A percentile compares a stretch with the other conserved stretches of the same genome.
phyloP scores from a whole-genome alignment of 30 jellyfish, hydroid and myxozoan genomes.

The Aurelia aurita complex sp. Pacific region DNA sequence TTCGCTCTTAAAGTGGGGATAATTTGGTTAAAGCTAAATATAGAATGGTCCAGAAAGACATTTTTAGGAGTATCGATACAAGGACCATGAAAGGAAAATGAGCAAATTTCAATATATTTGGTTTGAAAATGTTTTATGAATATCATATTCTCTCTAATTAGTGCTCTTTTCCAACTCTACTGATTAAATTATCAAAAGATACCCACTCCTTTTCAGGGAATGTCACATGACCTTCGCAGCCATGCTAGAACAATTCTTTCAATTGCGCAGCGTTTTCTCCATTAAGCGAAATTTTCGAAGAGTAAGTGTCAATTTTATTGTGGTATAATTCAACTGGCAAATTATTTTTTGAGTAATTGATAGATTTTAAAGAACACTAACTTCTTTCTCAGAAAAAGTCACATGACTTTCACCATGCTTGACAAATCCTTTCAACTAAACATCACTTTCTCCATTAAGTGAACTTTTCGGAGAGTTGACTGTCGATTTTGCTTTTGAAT shows the following conservation, averaged over 20 bases:
- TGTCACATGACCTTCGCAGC: too few relatives aligned
- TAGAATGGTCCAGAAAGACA: too few relatives aligned
- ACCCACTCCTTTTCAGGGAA: too few relatives aligned
- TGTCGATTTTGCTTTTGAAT: slow-evolving; percentile 22
- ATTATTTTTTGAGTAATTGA: background rate
- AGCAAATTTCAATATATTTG: too few relatives aligned
- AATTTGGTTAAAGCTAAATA: too few relatives aligned
- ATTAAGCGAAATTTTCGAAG: slow-evolving; percentile 19
- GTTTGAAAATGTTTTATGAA: too few relatives aligned
- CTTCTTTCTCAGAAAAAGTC: slow-evolving; percentile 29
- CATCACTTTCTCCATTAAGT: slow-evolving; percentile 1
- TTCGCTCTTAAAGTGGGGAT: too few relatives aligned
- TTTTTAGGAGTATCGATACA: too few relatives aligned
- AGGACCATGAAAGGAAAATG: too few relatives aligned
- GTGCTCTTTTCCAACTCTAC: too few relatives aligned
- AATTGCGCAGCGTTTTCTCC: slow-evolving; percentile 16
- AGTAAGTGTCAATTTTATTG: slow-evolving; percentile 26
- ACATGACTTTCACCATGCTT: background rate
- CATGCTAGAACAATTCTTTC: background rate
- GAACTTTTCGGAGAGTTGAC: slow-evolving; percentile 21
- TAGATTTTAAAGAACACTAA: background rate
- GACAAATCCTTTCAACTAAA: slow-evolving; percentile 35
- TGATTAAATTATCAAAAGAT: too few relatives aligned
- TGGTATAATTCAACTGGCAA: background rate
- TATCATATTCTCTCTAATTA: too few relatives aligned